Evolutionary conservation across 2,797 vertebrate genomes (phyloP).

Genomic region (Acanthornis magna): DNA sequence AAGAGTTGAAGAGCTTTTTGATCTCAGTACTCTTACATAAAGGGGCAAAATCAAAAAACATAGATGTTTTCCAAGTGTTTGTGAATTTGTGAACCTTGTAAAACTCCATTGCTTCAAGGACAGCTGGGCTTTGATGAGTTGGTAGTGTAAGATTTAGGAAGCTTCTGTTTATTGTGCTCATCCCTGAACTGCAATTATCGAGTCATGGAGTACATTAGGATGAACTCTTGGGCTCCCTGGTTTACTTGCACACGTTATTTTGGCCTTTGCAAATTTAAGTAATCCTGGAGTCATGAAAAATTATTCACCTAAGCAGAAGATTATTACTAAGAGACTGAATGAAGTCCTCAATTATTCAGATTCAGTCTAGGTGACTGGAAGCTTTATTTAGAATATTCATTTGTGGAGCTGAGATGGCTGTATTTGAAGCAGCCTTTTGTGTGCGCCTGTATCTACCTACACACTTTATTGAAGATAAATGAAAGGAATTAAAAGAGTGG

Average conservation of each 20-base stretch:
- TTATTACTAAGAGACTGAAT: background rate
- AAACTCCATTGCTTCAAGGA: background rate
- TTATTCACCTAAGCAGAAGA: background rate
- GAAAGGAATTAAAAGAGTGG: background rate
- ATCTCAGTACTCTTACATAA: background rate
- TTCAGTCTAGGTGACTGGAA: background rate
- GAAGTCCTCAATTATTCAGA: background rate
- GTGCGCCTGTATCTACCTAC: background rate
- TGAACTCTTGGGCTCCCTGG: background rate
- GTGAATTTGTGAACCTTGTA: background rate
- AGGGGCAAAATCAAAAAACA: accelerated
- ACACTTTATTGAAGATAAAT: background rate
- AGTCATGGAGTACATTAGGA: background rate
- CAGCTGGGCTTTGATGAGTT: background rate
- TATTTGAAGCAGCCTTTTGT: background rate
- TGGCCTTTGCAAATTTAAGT: background rate
- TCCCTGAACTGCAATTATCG: background rate
- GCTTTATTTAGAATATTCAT: background rate
- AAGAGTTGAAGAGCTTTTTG: background rate
- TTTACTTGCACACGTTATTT: background rate
- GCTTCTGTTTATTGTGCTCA: background rate
- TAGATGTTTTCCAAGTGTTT: background rate
- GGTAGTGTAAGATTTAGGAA: background rate
- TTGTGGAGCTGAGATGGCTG: background rate
- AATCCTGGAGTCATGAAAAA: background rate